A percentile compares a stretch with the other conserved stretches of the same genome.
These are phyloP conservation scores for Caenorhabditis sulstoni DNA, from an alignment of 2,888 invertebrate species.

Conservation along the genomic window DNA sequence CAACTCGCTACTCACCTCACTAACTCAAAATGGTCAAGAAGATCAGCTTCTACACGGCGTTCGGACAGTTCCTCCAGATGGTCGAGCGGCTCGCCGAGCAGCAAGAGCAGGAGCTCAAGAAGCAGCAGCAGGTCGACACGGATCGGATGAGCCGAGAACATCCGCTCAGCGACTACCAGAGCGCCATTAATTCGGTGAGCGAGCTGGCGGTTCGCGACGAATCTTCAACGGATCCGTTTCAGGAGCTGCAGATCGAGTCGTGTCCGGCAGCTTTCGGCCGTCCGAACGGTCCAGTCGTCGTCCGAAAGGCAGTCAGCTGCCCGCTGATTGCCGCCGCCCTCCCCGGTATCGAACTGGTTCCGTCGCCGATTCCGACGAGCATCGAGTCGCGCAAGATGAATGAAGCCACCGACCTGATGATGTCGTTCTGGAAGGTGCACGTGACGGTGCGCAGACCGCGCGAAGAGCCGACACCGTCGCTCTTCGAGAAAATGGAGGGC, in stretches of 20 bases:
- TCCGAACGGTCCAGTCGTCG: not conserved
- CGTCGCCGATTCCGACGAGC: constrained; percentile 28
- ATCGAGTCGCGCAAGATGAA: constrained; percentile 32
- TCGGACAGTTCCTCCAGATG: constrained; percentile 52
- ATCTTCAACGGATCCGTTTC: not conserved
- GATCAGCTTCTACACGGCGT: constrained; percentile 54
- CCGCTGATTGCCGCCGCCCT: constrained; percentile 1
- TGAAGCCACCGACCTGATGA: constrained; percentile 35
- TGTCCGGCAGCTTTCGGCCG: constrained; percentile 24
- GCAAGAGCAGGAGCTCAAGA: not conserved
- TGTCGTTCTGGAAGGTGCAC: constrained; percentile 41
- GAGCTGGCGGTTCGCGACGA: not conserved
- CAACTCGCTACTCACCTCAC: constrained; percentile 29
- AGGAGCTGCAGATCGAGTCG: constrained; percentile 26
- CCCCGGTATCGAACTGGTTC: not conserved
- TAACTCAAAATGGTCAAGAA: constrained; percentile 50
- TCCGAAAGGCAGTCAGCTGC: constrained; percentile 26
- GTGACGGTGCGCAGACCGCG: not conserved
- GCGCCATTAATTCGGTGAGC: constrained; percentile 17
- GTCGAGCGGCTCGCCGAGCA: constrained; percentile 33
- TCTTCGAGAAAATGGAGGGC: constrained; percentile 41
- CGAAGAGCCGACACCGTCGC: constrained; percentile 4
- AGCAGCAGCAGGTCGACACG: constrained; percentile 12
- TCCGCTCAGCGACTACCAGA: constrained; percentile 43
- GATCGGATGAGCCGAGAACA: constrained; percentile 20